phyloP scores from a whole-genome alignment of 2,888 invertebrate genomes.

The Dynastes hyllus region DNA sequence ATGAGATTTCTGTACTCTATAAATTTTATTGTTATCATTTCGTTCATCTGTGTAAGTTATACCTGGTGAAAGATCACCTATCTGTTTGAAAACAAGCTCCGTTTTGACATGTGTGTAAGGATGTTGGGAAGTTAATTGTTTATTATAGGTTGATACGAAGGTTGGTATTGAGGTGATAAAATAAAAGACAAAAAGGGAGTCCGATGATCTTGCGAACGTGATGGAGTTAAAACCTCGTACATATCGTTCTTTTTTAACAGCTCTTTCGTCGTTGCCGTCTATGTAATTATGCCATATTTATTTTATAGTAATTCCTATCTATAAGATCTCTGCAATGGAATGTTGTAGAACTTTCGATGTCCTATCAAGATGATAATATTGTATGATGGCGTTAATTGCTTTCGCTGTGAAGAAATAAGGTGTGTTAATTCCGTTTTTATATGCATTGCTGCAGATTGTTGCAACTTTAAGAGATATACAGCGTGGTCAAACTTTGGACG shows the following conservation, averaged over 20 bases:
- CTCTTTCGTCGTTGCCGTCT: background rate
- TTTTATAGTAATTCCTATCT: constrained; percentile 41
- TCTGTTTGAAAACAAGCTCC: constrained; percentile 25
- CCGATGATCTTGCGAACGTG: constrained; percentile 30
- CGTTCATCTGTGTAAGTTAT: constrained; percentile 33
- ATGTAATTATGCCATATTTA: constrained; percentile 40
- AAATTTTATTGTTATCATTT: constrained; percentile 17
- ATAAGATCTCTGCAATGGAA: constrained; percentile 10
- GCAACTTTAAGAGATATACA: too few relatives aligned
- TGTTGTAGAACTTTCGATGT: constrained; percentile 4
- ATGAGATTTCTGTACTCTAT: background rate
- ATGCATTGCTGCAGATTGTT: too few relatives aligned
- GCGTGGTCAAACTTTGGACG: too few relatives aligned
- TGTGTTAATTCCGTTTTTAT: too few relatives aligned
- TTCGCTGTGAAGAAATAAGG: background rate
- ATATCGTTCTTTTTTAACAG: constrained; percentile 5
- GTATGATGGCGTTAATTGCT: constrained; percentile 30
- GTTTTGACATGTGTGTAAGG: constrained; percentile 28
- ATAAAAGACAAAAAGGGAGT: constrained; percentile 21
- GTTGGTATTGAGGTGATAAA: constrained; percentile 35
- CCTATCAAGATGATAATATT: constrained; percentile 29
- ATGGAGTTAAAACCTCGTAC: constrained; percentile 12
- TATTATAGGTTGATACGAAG: constrained; percentile 36
- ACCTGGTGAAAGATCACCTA: constrained; percentile 30
- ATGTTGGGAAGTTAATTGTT: constrained; percentile 39